Evolutionary conservation across 2,113 vertebrate genomes (phyloP).

Genomic region (Acanthisitta chloris): DNA sequence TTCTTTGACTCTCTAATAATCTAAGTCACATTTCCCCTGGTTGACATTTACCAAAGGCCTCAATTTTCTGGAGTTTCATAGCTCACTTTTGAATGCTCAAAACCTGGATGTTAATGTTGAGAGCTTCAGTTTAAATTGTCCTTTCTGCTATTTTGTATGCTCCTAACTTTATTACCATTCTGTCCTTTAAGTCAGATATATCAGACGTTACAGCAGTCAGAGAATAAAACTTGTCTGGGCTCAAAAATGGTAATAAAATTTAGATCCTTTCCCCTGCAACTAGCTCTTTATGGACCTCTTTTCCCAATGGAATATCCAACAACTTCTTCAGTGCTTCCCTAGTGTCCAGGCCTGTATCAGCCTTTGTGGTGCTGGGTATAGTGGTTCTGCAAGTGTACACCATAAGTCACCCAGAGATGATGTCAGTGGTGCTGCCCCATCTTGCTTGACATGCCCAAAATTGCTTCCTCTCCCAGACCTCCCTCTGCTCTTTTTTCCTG

Average conservation of each 20-base stretch:
- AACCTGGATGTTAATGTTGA: slow-evolving; percentile 27
- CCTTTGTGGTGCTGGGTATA: rapidly evolving
- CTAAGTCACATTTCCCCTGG: slow-evolving; percentile 52
- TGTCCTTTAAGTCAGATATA: slow-evolving; percentile 46
- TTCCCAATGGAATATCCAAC: neutral
- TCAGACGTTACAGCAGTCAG: slow-evolving; percentile 7
- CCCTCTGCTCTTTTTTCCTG: rapidly evolving
- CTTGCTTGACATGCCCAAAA: neutral
- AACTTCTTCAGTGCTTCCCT: neutral
- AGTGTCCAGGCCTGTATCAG: rapidly evolving
- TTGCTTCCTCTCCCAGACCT: rapidly evolving
- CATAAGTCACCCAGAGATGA: rapidly evolving
- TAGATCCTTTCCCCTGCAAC: neutral
- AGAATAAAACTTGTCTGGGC: slow-evolving; percentile 29
- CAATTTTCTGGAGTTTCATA: slow-evolving; percentile 46
- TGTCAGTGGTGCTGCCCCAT: neutral
- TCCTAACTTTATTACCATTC: slow-evolving; percentile 38
- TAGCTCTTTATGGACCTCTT: neutral
- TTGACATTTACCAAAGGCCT: slow-evolving; percentile 58
- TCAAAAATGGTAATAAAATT: slow-evolving; percentile 10
- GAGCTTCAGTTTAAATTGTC: slow-evolving; percentile 38
- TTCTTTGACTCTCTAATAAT: slow-evolving; percentile 62
- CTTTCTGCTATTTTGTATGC: slow-evolving; percentile 7
- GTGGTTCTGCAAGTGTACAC: neutral
- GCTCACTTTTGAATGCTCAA: slow-evolving; percentile 39